Evolutionary conservation across 1,140 invertebrate genomes (phyloP), one percentile per base, ranked within the genome.

Genomic region (Carposina sasakii): DNA sequence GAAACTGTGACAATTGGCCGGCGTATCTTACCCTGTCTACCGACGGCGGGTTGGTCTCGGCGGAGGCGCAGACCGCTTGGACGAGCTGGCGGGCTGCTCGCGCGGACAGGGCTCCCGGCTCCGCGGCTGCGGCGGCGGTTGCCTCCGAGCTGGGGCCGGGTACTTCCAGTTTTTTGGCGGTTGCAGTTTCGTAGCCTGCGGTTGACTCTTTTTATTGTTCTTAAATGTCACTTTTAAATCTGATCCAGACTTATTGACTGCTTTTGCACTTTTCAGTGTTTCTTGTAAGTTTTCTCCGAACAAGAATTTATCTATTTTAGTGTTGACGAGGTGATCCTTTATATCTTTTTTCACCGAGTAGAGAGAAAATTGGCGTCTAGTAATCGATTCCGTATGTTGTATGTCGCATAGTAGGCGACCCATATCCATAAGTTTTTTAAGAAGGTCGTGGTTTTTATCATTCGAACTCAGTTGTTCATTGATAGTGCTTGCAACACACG

Each of bases 11-110:
- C 22, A 39, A 39, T 39, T 20, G 20, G 22, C 36, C 36, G 20
- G 36, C 22, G 20, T 21, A 20, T 15, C 22, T 20, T 15, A 21
- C 17, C 36, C 22, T 20, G 17, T 21, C 20, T 39, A 39, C 9
- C 36, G 36, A 39, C 22, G 36, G 36, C 36, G 17, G 19, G 12
- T 34, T n/a, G 10, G 12, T 15, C 22, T 39, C 19, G 36, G 12
- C 4, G 19, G 20, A 9, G 17, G 36, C 36, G 19, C 19, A 20
- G 36, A 39, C 19, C 36, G 20, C 36, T 12, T 20, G 3, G 36
- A 39, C n/a, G 36, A 39, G 36, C 36, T 39, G 36, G 22, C 36
- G 36, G 36, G 36, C 36, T 39, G 36, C 10, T 39, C 36, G 20
- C 22, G 17, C 19, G 36, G 22, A 20, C 36, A 39, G 20, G 36